A percentile compares a stretch with the other conserved stretches of the same genome.
Evolutionary conservation across 2,888 invertebrate species (phyloP).

Genomic region (Dugesia japonica): DNA sequence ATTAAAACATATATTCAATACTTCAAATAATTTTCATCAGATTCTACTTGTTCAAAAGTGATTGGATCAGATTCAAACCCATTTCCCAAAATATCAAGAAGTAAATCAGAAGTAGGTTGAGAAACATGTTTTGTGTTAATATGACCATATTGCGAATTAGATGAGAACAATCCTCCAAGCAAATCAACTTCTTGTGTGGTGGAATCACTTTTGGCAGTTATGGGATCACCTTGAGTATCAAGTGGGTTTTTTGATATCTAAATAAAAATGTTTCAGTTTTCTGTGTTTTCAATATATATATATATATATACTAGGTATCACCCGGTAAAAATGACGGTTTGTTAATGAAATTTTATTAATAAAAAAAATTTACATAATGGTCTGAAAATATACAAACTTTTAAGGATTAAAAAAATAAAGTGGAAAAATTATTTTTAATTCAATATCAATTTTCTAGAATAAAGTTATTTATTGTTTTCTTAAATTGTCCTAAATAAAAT

Average conservation of each 20-base stretch:
- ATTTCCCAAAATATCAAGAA: slow-evolving; percentile 20
- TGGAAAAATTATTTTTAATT: too few species aligned
- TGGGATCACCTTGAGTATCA: neutral
- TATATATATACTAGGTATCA: too few species aligned
- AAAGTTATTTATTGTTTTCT: too few species aligned
- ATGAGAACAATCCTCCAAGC: neutral
- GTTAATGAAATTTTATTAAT: too few species aligned
- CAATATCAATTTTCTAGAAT: too few species aligned
- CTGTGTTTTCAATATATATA: too few species aligned
- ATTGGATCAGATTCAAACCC: neutral
- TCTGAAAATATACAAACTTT: too few species aligned
- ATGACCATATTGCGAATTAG: neutral
- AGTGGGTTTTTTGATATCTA: neutral
- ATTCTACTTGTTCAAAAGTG: neutral
- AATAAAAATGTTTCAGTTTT: too few species aligned
- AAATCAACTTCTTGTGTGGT: neutral
- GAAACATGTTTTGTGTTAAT: neutral
- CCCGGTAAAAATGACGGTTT: too few species aligned
- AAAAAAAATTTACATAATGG: too few species aligned
- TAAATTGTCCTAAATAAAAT: too few species aligned
- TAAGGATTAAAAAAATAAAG: too few species aligned
- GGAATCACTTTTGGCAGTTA: neutral
- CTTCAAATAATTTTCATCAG: slow-evolving; percentile 12
- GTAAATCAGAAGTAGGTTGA: neutral
- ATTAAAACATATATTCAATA: neutral